Conservation (phyloP, 1,140 invertebrate species). For the Holcopasites calliopsidis region DNA sequence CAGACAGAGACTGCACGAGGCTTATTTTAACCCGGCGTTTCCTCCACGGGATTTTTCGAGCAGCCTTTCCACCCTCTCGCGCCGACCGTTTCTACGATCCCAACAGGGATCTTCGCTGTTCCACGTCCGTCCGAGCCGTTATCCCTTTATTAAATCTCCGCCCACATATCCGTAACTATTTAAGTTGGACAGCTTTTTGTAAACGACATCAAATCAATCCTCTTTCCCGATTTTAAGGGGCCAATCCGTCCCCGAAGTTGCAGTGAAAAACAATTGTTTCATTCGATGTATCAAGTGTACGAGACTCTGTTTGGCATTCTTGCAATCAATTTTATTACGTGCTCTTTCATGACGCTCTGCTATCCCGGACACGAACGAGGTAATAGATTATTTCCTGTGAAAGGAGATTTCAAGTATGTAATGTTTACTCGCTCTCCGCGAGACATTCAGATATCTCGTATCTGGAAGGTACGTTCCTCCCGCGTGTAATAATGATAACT, state of each 20-base stretch:
- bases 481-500: conserved; percentile 44
- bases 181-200: not conserved
- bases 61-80: not conserved
- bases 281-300: not conserved
- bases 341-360: not conserved
- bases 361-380: conserved; percentile 1
- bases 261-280: not conserved
- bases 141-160: conserved; percentile 41
- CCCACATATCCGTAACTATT: not conserved
- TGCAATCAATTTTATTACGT: not conserved
- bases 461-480: conserved; percentile 30
- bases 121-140: not conserved
- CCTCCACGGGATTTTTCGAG: conserved; percentile 36
- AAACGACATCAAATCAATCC: not conserved
- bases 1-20: not conserved
- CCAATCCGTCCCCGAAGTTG: not conserved
- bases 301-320: not conserved
- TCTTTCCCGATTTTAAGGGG: not conserved
- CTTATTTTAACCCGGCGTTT: conserved; percentile 48
- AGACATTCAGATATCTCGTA: conserved; percentile 51
- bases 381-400: conserved; percentile 33
- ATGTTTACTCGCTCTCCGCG: conserved; percentile 36
- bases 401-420: conserved; percentile 22
- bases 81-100: not conserved
- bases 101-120: conserved; percentile 1